Conservation (phyloP, 2,888 invertebrate genomes). For the Calameuta pallipes region DNA sequence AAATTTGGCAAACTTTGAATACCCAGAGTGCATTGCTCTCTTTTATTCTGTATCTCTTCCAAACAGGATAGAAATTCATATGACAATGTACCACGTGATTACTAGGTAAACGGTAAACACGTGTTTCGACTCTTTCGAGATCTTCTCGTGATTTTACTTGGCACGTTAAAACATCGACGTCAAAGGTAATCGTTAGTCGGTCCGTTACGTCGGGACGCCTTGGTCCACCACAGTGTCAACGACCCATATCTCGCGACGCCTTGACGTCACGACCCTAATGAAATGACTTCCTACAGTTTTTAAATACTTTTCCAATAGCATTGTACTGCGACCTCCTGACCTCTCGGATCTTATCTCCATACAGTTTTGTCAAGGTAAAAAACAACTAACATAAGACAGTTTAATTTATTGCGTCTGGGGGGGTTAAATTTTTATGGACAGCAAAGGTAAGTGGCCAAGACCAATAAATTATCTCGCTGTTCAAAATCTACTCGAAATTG, state of each 20-base stretch:
- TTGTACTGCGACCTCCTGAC: neutral
- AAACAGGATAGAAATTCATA: neutral
- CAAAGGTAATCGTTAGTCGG: neutral
- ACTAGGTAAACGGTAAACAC: neutral
- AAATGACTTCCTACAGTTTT: neutral
- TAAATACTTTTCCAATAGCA: neutral
- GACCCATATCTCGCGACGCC: neutral
- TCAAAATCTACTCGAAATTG: slow-evolving; percentile 9
- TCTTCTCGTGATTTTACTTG: neutral
- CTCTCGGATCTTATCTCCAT: neutral
- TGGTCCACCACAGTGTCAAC: neutral
- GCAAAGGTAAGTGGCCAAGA: neutral
- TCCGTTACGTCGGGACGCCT: neutral
- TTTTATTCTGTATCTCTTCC: neutral
- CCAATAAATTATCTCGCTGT: neutral
- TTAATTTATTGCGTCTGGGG: neutral
- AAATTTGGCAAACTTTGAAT: neutral
- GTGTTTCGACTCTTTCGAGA: neutral
- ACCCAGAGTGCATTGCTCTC: neutral
- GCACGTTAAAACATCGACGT: neutral
- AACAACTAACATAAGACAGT: neutral
- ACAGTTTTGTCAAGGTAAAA: neutral
- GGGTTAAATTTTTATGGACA: neutral
- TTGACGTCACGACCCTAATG: neutral
- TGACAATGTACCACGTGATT: neutral